These are phyloP conservation scores for Mustela nigripes DNA, from an alignment of 2,113 vertebrate genomes.

Conservation along the genomic window DNA sequence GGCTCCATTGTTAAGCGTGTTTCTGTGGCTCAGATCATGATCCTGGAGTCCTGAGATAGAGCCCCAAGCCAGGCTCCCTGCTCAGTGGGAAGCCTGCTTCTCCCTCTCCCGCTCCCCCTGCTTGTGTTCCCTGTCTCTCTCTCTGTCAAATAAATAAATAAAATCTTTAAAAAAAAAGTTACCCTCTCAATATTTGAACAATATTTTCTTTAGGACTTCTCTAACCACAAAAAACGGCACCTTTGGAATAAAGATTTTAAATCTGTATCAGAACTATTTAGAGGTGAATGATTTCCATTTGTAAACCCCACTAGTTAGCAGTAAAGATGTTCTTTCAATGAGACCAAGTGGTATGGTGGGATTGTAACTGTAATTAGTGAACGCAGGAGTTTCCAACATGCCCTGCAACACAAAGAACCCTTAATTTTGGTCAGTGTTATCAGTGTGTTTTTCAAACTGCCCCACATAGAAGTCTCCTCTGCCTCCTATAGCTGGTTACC, in stretches of 20 bases:
- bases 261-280: neutral
- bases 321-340: neutral
- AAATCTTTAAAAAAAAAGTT: neutral
- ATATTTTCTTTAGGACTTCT: conserved; percentile 51
- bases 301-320: neutral
- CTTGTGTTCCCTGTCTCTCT: too few species aligned
- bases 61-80: too few species aligned
- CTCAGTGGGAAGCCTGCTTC: too few species aligned
- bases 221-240: neutral
- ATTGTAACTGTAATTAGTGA: conserved; percentile 36
- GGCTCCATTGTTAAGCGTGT: too few species aligned
- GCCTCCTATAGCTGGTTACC: conserved; percentile 63
- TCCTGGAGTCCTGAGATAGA: too few species aligned
- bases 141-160: too few species aligned
- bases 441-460: conserved; percentile 75
- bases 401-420: conserved; percentile 70
- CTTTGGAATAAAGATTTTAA: conserved; percentile 20
- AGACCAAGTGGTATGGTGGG: neutral
- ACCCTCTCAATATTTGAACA: conserved; percentile 66
- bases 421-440: conserved; percentile 61
- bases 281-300: neutral
- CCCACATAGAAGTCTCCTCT: conserved; percentile 77
- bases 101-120: too few species aligned
- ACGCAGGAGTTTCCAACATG: conserved; percentile 71
- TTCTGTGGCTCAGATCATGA: too few species aligned